Percentiles rank a stretch among this genome's conserved stretches.
These are phyloP conservation scores for Heliangelus exortis DNA, from an alignment of 2,797 vertebrate genomes.

Conservation along the genomic window DNA sequence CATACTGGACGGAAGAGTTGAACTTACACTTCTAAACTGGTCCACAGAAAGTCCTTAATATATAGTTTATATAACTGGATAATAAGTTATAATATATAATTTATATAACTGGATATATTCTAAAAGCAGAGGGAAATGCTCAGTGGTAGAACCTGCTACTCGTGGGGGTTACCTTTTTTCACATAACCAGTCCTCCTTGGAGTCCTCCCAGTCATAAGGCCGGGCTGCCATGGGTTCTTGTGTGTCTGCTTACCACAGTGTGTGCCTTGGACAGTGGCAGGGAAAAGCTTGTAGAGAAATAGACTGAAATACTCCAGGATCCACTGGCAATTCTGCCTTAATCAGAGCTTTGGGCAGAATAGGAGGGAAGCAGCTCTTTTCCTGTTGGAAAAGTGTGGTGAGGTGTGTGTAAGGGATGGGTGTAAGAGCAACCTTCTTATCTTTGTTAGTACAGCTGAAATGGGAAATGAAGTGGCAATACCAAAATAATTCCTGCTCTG, in stretches of 20 bases:
- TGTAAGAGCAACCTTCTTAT: background rate
- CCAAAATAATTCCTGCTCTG: background rate
- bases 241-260: rapidly evolving
- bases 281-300: background rate
- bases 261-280: background rate
- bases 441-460: background rate
- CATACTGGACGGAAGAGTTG: background rate
- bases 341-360: background rate
- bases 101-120: background rate
- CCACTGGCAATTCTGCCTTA: background rate
- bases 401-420: background rate
- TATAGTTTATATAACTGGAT: no score
- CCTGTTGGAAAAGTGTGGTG: background rate
- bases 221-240: background rate
- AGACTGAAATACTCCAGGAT: background rate
- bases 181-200: background rate
- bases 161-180: background rate
- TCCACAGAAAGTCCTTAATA: background rate
- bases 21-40: background rate
- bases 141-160: background rate
- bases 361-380: background rate
- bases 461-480: background rate
- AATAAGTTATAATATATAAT: no score
- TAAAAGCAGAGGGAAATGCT: background rate
- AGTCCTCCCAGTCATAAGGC: background rate